Evolutionary conservation across 2,797 vertebrate genomes (phyloP), one percentile per base, ranked within the genome.

Genomic region (Etheostoma nigrum): DNA sequence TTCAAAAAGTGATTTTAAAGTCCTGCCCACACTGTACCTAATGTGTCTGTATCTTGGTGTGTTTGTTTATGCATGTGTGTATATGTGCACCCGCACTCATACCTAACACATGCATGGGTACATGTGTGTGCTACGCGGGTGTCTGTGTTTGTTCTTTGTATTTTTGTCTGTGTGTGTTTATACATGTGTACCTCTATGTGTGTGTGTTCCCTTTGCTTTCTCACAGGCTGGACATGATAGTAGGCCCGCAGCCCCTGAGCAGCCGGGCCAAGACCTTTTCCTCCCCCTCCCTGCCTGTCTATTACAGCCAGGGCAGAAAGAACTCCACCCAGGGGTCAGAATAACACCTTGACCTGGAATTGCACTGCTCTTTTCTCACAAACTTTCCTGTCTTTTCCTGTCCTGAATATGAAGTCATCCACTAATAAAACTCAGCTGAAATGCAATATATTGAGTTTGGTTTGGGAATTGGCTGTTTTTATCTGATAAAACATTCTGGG

Each of bases 271-370:
- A 94, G 92, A 86, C 91, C 70, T 93, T 94, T 94, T 94, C 94
- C 80, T 92, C 93, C 88, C 92, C 93, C 57, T 93, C 91, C 67
- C 86, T 94, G 88, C 88, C 92, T 81, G 87, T 91, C 71, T 94
- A 91, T 95, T 93, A 94, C 93, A 94, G 88, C 89, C 93, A 93
- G 88, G 86, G 90, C 79, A 91, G 93, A 84, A 95, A 94, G 89
- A 93, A 82, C 89, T 93, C 92, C 80, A 84, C 85, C 42, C 89
- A 92, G 91, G 94, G 94, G 94, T 95, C 93, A 94, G 93, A 80
- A 84, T 61, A 55, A 40, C 42, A 13, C 80, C 76, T 48, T 80
- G 76, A 81, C 36, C 5, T 64, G 30, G 16, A 74, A 63, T 49
- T 71, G 42, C 6, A 9, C 47, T 45, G 30, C 36, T 58, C 42